phyloP scores from a whole-genome alignment of 2,113 vertebrate species.

The Leptobrachium leishanense region DNA sequence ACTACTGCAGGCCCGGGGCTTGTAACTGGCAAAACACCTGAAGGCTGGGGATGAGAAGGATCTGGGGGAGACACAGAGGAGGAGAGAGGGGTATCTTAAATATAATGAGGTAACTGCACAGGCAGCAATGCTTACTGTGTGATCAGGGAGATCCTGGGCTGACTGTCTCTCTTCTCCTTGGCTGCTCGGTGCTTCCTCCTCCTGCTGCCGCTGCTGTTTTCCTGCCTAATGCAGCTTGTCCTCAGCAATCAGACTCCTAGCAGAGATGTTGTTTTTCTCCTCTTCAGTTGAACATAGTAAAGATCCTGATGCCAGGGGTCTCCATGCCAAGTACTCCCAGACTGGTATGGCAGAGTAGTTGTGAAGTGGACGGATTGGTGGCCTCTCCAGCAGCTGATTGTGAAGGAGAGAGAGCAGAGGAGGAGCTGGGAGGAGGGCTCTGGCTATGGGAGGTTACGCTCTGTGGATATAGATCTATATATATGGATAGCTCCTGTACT shows the following conservation, averaged over 20 bases:
- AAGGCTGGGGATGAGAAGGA: not conserved
- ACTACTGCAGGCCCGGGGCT: slow-evolving; percentile 18
- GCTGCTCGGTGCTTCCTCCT: slow-evolving; percentile 9
- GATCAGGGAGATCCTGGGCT: not conserved
- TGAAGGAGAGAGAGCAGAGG: slow-evolving; percentile 20
- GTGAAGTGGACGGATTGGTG: slow-evolving; percentile 38
- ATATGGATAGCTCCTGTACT: slow-evolving; percentile 5
- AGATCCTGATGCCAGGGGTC: slow-evolving; percentile 17
- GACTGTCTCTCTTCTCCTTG: not conserved
- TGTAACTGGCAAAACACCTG: slow-evolving; percentile 8
- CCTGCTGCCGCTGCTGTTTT: slow-evolving; percentile 10
- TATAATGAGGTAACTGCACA: not conserved
- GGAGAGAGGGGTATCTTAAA: not conserved
- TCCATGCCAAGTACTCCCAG: slow-evolving; percentile 43
- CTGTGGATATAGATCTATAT: not conserved
- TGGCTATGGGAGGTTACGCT: not conserved
- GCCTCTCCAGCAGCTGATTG: slow-evolving; percentile 47
- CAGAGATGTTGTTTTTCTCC: not conserved
- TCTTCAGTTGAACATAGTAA: slow-evolving; percentile 28
- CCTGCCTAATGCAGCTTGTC: not conserved
- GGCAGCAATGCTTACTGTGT: slow-evolving; percentile 27
- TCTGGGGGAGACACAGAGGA: not conserved
- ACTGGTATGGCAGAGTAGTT: slow-evolving; percentile 35
- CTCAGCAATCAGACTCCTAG: not conserved
- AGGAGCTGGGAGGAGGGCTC: slow-evolving; percentile 17